phyloP scores from a whole-genome alignment of 2,797 vertebrate species.

The Fringilla coelebs region DNA sequence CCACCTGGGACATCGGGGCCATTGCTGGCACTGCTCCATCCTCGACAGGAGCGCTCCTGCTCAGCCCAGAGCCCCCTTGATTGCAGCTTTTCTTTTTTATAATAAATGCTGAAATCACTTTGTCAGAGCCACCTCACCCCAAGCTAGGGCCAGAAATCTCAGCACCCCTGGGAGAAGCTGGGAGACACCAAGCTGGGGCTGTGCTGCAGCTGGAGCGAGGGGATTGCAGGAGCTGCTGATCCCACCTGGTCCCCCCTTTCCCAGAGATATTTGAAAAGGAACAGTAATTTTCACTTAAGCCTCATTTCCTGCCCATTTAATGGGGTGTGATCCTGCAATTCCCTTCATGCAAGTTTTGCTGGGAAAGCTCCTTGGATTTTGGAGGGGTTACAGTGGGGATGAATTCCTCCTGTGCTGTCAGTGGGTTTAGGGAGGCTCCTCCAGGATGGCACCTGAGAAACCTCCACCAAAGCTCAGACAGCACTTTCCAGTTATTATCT shows the following conservation, averaged over 20 bases:
- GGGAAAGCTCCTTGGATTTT: background rate
- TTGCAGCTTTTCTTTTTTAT: no score
- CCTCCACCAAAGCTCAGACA: background rate
- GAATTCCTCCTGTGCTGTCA: background rate
- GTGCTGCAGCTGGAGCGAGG: background rate
- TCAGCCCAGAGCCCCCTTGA: no score
- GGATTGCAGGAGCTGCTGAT: accelerated
- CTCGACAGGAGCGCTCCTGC: no score
- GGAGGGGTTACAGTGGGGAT: background rate
- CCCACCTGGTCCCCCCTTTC: background rate
- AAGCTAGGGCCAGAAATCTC: background rate
- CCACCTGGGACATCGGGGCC: no score
- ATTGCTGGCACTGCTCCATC: no score
- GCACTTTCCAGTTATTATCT: background rate
- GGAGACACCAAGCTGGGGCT: background rate
- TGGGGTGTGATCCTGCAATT: background rate
- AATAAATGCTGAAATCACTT: no score
- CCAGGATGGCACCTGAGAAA: background rate
- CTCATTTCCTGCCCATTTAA: background rate
- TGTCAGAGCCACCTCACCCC: accelerated
- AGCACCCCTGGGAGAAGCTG: background rate
- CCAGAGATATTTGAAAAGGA: background rate
- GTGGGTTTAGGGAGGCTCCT: background rate
- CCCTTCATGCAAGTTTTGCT: background rate
- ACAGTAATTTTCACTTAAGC: background rate